Conservation (phyloP, 2,113 vertebrate genomes). For the Pimephales promelas region DNA sequence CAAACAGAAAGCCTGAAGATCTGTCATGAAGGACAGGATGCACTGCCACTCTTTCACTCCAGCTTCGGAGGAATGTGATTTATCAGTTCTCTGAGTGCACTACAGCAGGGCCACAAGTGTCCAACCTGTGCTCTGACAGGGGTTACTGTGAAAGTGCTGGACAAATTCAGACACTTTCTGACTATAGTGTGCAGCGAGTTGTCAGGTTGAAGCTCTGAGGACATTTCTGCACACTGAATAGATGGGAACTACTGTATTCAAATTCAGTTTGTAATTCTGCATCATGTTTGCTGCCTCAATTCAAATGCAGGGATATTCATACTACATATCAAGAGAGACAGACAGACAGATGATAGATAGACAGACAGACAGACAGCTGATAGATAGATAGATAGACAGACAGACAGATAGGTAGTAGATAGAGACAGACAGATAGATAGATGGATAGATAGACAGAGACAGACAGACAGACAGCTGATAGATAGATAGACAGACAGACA, state of each 20-base stretch:
- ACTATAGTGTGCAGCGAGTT: neutral
- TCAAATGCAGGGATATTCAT: too few species aligned
- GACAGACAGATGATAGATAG: too few species aligned
- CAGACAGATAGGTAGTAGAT: too few species aligned
- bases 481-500: too few species aligned
- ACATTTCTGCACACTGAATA: neutral
- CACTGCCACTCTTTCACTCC: neutral
- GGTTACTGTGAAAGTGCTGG: neutral
- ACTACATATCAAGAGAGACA: too few species aligned
- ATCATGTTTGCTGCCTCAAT: neutral
- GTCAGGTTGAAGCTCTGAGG: neutral
- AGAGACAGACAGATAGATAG: too few species aligned
- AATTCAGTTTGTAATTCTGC: neutral
- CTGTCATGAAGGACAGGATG: neutral
- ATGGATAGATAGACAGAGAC: too few species aligned
- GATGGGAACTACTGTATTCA: neutral
- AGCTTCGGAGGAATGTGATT: neutral
- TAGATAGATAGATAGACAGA: neutral
- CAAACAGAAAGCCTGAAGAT: neutral
- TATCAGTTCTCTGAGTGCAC: neutral
- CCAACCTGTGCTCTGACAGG: neutral
- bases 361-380: too few species aligned
- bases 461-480: too few species aligned
- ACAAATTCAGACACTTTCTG: slow-evolving; percentile 5
- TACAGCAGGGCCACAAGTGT: neutral